Evolutionary conservation across 2,113 vertebrate species (phyloP).

Genomic region (Cichladusa arquata): DNA sequence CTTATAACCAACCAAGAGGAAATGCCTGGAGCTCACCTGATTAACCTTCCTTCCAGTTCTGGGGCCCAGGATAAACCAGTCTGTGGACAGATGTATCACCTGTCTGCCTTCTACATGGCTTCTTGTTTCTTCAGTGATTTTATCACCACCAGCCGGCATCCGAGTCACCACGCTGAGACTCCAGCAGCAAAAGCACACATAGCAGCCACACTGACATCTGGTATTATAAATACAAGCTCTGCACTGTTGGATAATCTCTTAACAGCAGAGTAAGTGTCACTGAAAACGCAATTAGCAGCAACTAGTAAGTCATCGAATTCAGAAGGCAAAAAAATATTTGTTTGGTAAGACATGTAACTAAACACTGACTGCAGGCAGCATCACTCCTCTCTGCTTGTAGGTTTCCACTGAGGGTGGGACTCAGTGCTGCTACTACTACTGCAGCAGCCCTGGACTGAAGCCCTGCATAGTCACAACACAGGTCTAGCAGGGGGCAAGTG

Average conservation of each 20-base stretch:
- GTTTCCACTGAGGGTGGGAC: not conserved
- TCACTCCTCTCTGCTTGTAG: not conserved
- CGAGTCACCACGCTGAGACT: not conserved
- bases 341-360: not conserved
- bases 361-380: not conserved
- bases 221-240: constrained; percentile 44
- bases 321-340: not conserved
- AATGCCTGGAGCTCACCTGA: not conserved
- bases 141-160: not conserved
- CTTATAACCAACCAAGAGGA: constrained; percentile 2
- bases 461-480: not conserved
- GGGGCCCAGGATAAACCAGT: not conserved
- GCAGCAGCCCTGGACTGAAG: not conserved
- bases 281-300: constrained; percentile 37
- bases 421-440: not conserved
- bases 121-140: not conserved
- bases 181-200: constrained; percentile 2
- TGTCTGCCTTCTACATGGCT: not conserved
- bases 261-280: constrained; percentile 36
- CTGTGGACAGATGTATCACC: not conserved
- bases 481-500: not conserved
- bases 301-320: not conserved
- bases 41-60: constrained; percentile 13
- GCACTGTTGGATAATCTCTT: constrained; percentile 52
- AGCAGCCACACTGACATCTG: constrained; percentile 49